phyloP scores from a whole-genome alignment of 2,797 vertebrate genomes.

The Benthosema pterotum region DNA sequence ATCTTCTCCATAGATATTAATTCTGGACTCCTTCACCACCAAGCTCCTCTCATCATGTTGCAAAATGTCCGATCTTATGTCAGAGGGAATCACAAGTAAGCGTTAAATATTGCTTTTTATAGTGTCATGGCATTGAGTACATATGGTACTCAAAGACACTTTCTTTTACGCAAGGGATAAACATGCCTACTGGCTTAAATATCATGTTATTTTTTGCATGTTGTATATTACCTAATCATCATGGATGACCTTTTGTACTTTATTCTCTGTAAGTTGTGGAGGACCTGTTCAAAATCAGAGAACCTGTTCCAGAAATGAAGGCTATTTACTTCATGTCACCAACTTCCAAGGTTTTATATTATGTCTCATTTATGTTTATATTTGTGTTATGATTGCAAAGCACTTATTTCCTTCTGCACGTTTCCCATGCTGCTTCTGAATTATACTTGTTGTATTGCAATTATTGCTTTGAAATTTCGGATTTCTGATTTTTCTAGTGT shows the following conservation, averaged over 20 bases:
- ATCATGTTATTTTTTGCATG: no score
- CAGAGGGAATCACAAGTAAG: slow-evolving; percentile 92
- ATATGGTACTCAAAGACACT: no score
- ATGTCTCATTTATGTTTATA: not conserved
- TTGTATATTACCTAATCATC: no score
- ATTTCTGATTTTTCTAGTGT: slow-evolving; percentile 75
- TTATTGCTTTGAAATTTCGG: not conserved
- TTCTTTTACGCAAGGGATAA: no score
- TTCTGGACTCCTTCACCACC: slow-evolving; percentile 93
- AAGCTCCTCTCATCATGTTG: slow-evolving; percentile 92
- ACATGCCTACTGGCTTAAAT: no score
- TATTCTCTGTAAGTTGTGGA: slow-evolving; percentile 87
- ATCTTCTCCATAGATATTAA: slow-evolving; percentile 83
- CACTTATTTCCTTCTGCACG: not conserved
- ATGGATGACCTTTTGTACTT: no score
- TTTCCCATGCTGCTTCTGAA: no score
- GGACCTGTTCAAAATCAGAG: slow-evolving; percentile 91
- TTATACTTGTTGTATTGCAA: not conserved
- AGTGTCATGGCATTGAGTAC: not conserved
- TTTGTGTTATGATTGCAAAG: not conserved
- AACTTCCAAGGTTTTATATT: slow-evolving; percentile 84
- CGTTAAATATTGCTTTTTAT: not conserved
- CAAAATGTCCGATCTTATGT: slow-evolving; percentile 94
- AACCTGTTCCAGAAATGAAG: slow-evolving; percentile 93
- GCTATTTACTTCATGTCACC: slow-evolving; percentile 96